These are phyloP conservation scores for Aphyosemion australe DNA, from an alignment of 2,113 vertebrate genomes.

Conservation along the genomic window DNA sequence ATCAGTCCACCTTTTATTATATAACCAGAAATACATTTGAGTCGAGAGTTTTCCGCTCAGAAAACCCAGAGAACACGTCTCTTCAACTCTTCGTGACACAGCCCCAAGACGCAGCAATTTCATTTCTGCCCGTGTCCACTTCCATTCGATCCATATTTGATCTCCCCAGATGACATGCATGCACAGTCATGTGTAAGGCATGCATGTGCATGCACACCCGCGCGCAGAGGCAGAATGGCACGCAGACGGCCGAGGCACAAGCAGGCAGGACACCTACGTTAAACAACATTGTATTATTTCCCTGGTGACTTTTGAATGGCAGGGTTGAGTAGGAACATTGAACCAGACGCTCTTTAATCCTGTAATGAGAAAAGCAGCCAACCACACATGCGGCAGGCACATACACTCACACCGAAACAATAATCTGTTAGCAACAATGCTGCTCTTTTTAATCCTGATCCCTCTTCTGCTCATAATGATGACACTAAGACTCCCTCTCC, in stretches of 20 bases:
- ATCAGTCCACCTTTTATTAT: conserved; percentile 65
- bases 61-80: conserved; percentile 44
- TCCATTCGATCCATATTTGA: conserved; percentile 57
- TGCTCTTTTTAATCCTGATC: conserved; percentile 67
- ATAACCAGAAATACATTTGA: conserved; percentile 69
- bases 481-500: conserved; percentile 60
- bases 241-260: conserved; percentile 1
- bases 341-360: conserved; percentile 78
- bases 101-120: conserved; percentile 60
- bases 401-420: conserved; percentile 21
- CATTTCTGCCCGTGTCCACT: conserved; percentile 53
- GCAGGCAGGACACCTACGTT: conserved; percentile 29
- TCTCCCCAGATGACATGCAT: conserved; percentile 40
- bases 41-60: conserved; percentile 53
- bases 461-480: conserved; percentile 56
- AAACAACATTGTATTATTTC: conserved; percentile 68
- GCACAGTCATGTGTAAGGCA: conserved; percentile 25
- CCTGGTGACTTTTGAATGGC: conserved; percentile 62
- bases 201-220: background rate
- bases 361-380: conserved; percentile 75
- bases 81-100: conserved; percentile 55
- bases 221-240: conserved; percentile 19
- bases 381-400: conserved; percentile 49
- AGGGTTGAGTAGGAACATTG: conserved; percentile 68
- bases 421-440: conserved; percentile 67